Evolutionary conservation across 2,888 invertebrate species (phyloP).

Genomic region (Diaphora mendica): DNA sequence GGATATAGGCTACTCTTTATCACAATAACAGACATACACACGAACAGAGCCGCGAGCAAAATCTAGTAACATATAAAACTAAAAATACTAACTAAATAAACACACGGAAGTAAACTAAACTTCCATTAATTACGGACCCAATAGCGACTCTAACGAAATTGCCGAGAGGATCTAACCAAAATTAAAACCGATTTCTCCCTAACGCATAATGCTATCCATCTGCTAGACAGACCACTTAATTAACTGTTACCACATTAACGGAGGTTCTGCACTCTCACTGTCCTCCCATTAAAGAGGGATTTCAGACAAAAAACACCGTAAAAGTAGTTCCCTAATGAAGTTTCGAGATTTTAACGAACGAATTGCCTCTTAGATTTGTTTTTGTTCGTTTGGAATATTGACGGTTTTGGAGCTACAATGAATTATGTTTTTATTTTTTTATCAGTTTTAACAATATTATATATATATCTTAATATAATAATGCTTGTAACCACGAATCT

Average conservation of each 20-base stretch:
- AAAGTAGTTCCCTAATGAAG: conserved; percentile 37
- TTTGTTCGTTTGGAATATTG: conserved; percentile 2
- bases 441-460: background rate
- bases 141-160: conserved; percentile 7
- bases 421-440: background rate
- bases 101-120: background rate
- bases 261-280: conserved; percentile 32
- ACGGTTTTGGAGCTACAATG: background rate
- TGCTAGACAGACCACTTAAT: conserved; percentile 53
- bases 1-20: too few relatives aligned
- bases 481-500: too few relatives aligned
- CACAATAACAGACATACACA: too few relatives aligned
- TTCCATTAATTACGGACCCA: conserved; percentile 12
- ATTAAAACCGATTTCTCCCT: conserved; percentile 31
- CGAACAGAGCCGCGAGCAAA: too few relatives aligned
- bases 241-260: conserved; percentile 35
- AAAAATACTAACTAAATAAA: background rate
- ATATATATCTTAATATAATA: too few relatives aligned
- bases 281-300: conserved; percentile 29
- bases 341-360: conserved; percentile 31
- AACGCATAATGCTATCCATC: conserved; percentile 54
- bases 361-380: conserved; percentile 7
- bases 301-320: conserved; percentile 20
- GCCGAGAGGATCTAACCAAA: conserved; percentile 16
- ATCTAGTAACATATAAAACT: too few relatives aligned